Base-by-base conservation (phyloP, 2,113 vertebrate genomes). In the Phalacrocorax pelagicus region DNA sequence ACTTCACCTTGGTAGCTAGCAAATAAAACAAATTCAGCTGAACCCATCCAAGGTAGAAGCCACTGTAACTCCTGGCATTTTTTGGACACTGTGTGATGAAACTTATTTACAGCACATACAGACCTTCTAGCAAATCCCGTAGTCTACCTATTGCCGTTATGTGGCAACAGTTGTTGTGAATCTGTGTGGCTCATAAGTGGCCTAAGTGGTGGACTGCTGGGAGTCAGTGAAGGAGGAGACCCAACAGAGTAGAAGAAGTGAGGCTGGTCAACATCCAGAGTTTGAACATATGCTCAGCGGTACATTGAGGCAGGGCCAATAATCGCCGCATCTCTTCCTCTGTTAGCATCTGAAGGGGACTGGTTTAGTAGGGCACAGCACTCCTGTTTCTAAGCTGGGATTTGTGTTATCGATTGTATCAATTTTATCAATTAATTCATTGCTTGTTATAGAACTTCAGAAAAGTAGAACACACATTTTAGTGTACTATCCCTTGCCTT, bases 91-190 rank as follows among this genome's bases (percentile, higher is more conserved):
- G 26, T 61, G 13, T 29, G 20, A 36, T 81, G 62, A 91, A 92
- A 92, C 27, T 34, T 49, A 65, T 1, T 32, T 34, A 61, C 1
- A 71, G 74, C 90, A 89, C 71, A 88, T 42, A 63, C 71, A 95
- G 84, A 96, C 78, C 75, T 92, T 86, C 79, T 32, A 81, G 86
- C 61, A 95, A 94, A 92, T 82, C 85, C 81, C 67, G 66, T 20
- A 86, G 92, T 92, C 75, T 84, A 10, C 32, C 95, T 96, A 91
- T 73, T 94, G 91, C 66, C 93, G 23, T 74, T 67, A 92, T 9
- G 38, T 94, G 92, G 55, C 57, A 95, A 87, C 54, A 74, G 59
- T 70, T 95, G 70, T 61, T 17, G 7, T 46, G 57, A 82, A 72
- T n/a, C 63, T 23, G 52, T 73, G 54, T 21, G 30, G 47, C 36